Base-by-base conservation (phyloP, 2,113 vertebrate species). In the Monopterus albus region DNA sequence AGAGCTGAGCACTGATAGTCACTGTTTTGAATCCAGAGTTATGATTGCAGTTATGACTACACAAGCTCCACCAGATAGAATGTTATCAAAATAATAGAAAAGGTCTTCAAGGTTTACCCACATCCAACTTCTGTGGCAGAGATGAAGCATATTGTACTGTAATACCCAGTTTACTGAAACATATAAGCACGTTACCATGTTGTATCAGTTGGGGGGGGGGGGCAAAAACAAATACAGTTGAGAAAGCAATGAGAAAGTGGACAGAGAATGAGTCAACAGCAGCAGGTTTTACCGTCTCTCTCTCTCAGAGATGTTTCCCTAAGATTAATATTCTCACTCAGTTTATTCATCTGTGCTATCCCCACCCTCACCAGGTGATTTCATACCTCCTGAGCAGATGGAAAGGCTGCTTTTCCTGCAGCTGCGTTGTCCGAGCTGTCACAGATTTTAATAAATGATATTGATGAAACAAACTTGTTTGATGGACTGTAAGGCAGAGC, bases 381-480 rank as follows among this genome's bases (percentile, higher is more conserved):
- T 89, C 87, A 91, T 71, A 82, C 79, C 65, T 77, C 26, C 53
- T 70, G 83, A 90, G 53, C 86, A 68, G 50, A 60, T 56, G 80
- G 72, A 77, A 79, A 84, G 57, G 39, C 46, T 36, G 18, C 51
- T 78, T 71, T 60, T 40, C 64, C 61, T 40, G 68, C 53, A 35
- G 80, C 65, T 39, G 5, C 20, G 6, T 68, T 78, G 79, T 82
- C 62, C 63, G 25, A 52, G 65, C 72, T 78, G 69, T 84, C 86
- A 72, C 58, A 60, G 64, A 86, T 88, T 89, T 84, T 88, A 92
- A 92, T 88, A 80, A 91, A 88, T 75, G 88, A 89, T 68, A 56
- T 35, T 51, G 71, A 82, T 85, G 84, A 72, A 75, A 51, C 20
- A 10, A 26, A 62, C 49, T 61, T 38, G 56, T 70, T 46, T 46